Conservation (phyloP, 37 sponge, comb jelly and placozoan species). For the Eunapius fragilis region DNA sequence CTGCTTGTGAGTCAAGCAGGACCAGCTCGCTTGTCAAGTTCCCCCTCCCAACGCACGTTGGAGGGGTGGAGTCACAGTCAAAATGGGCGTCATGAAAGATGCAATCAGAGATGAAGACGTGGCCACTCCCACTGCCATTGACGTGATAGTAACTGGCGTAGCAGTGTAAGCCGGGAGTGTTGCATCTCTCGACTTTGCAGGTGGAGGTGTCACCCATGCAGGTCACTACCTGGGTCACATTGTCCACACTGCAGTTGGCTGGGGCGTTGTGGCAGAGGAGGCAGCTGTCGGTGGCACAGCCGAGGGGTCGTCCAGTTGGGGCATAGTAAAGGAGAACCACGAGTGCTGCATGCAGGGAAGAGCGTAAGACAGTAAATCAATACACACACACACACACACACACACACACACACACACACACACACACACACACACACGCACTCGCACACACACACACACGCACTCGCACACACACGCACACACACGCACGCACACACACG, state of each 20-base stretch:
- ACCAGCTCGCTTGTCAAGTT: not conserved
- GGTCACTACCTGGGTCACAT: not conserved
- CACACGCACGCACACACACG: slow-evolving; percentile 14
- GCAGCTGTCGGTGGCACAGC: not conserved
- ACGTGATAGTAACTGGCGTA: not conserved
- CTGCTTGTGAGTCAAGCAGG: not conserved
- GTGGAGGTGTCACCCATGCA: not conserved
- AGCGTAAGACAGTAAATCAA: too few species aligned
- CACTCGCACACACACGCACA: slow-evolving; percentile 6
- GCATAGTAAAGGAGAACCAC: not conserved
- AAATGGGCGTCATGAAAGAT: not conserved
- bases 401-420: slow-evolving; percentile 19
- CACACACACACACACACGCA: slow-evolving; percentile 19
- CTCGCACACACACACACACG: slow-evolving; percentile 22
- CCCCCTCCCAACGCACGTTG: not conserved
- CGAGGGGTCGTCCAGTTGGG: not conserved
- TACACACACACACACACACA: not conserved
- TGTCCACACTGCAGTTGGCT: not conserved
- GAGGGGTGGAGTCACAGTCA: not conserved
- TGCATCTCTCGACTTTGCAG: not conserved
- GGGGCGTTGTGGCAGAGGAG: not conserved
- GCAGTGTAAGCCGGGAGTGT: not conserved
- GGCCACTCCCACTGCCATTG: not conserved
- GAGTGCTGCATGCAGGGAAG: too few species aligned
- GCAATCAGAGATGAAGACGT: not conserved